phyloP scores from a whole-genome alignment of 2,888 invertebrate genomes.

The Diadromus collaris region DNA sequence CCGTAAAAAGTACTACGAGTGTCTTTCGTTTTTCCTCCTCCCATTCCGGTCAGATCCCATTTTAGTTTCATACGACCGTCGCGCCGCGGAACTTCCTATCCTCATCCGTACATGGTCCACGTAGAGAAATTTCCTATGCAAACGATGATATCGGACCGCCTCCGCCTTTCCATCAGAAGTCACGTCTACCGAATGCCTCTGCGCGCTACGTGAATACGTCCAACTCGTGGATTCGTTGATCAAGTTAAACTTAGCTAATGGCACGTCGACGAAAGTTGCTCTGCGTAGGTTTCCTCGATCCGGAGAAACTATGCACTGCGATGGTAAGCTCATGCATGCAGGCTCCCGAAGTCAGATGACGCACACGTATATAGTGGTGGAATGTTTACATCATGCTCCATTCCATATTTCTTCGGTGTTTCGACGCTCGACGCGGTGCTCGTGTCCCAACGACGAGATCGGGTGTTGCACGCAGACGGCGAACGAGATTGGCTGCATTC shows the following conservation, averaged over 20 bases:
- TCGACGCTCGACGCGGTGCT: neutral
- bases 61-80: conserved; percentile 35
- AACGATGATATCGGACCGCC: neutral
- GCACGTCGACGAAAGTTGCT: conserved; percentile 16
- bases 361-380: neutral
- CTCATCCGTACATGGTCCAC: neutral
- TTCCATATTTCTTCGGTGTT: neutral
- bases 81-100: conserved; percentile 5
- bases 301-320: neutral
- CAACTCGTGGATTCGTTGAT: conserved; percentile 10
- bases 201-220: neutral
- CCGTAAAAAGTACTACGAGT: conserved; percentile 41
- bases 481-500: conserved; percentile 45
- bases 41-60: conserved; percentile 33
- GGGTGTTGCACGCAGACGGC: conserved; percentile 6
- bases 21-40: conserved; percentile 27
- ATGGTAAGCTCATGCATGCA: conserved; percentile 16
- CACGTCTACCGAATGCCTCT: neutral
- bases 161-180: neutral
- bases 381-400: neutral
- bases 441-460: neutral
- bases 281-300: neutral
- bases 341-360: conserved; percentile 10
- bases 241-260: conserved; percentile 29
- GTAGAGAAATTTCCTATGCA: conserved; percentile 7